A percentile compares a stretch with the other conserved stretches of the same genome.
Evolutionary conservation across 1,140 invertebrate species (phyloP).

Genomic region (Zaprionus nigranus): DNA sequence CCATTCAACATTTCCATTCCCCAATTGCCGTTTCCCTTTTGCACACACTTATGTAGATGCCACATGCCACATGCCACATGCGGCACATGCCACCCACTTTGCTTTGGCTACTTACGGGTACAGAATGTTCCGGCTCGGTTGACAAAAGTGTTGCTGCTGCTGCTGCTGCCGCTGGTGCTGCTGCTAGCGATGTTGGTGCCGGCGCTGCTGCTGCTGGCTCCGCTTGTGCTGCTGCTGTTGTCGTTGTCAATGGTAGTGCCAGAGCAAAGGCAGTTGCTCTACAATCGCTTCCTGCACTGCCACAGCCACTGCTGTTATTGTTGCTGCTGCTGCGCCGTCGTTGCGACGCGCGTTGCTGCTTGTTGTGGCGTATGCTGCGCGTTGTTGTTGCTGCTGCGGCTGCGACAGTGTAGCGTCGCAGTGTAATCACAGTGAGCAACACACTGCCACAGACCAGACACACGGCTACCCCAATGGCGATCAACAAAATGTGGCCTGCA

Average conservation of each 20-base stretch:
- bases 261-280: conserved; percentile 68
- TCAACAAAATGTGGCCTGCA: conserved; percentile 71
- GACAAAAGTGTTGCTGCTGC: conserved; percentile 78
- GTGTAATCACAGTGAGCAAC: conserved; percentile 67
- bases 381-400: conserved; percentile 51
- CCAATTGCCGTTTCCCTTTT: conserved; percentile 19
- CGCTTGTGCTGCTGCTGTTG: conserved; percentile 54
- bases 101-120: conserved; percentile 80
- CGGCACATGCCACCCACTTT: conserved; percentile 33
- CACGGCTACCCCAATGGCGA: conserved; percentile 76
- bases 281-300: conserved; percentile 19
- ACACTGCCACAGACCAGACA: conserved; percentile 75
- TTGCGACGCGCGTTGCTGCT: conserved; percentile 54
- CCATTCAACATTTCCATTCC: conserved; percentile 14
- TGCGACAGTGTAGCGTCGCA: conserved; percentile 48
- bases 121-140: conserved; percentile 84
- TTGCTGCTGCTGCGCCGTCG: conserved; percentile 56
- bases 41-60: not conserved
- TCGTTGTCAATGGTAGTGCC: conserved; percentile 74
- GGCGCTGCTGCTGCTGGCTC: conserved; percentile 30
- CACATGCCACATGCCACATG: conserved; percentile 10
- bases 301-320: conserved; percentile 38
- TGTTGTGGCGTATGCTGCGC: conserved; percentile 61
- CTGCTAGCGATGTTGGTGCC: conserved; percentile 41
- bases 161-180: conserved; percentile 44